A percentile compares a stretch with the other conserved stretches of the same genome.
These are phyloP conservation scores for Chlorops oryzae DNA, from an alignment of 1,140 invertebrate species.

Conservation along the genomic window DNA sequence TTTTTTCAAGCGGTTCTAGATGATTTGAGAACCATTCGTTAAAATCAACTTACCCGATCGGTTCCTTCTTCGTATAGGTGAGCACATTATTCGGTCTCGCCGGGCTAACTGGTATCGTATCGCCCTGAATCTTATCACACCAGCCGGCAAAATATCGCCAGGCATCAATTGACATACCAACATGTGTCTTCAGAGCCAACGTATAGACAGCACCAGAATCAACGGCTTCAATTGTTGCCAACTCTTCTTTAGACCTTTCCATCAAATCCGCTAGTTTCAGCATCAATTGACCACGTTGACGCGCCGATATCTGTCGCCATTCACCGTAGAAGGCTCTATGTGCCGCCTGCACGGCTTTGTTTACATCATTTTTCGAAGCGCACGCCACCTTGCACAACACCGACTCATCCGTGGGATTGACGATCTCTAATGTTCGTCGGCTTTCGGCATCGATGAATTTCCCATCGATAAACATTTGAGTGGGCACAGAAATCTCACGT, in stretches of 20 bases:
- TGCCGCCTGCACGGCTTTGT: conserved; percentile 79
- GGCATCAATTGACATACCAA: conserved; percentile 90
- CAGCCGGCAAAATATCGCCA: conserved; percentile 91
- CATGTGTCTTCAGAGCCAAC: conserved; percentile 86
- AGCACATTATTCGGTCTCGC: conserved; percentile 79
- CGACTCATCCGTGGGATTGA: conserved; percentile 83
- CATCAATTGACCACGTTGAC: conserved; percentile 71
- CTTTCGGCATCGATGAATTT: conserved; percentile 75
- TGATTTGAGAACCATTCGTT: too few relatives aligned
- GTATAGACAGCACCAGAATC: conserved; percentile 96
- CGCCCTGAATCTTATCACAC: conserved; percentile 91
- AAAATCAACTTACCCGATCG: conserved; percentile 69
- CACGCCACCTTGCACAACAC: conserved; percentile 73
- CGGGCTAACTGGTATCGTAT: conserved; percentile 81
- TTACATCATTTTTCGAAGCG: conserved; percentile 73
- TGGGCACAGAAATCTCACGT: conserved; percentile 75
- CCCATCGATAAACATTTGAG: conserved; percentile 87
- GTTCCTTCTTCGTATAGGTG: conserved; percentile 82
- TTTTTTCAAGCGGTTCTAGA: too few relatives aligned
- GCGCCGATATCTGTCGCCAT: conserved; percentile 80
- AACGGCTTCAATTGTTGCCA: conserved; percentile 86
- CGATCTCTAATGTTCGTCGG: conserved; percentile 57
- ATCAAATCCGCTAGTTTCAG: conserved; percentile 85
- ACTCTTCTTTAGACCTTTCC: conserved; percentile 88
- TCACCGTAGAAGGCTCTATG: conserved; percentile 81